A percentile compares a stretch with the other conserved stretches of the same genome.
These are phyloP conservation scores for Hydraecia micacea DNA, from an alignment of 2,888 invertebrate genomes.

Conservation along the genomic window DNA sequence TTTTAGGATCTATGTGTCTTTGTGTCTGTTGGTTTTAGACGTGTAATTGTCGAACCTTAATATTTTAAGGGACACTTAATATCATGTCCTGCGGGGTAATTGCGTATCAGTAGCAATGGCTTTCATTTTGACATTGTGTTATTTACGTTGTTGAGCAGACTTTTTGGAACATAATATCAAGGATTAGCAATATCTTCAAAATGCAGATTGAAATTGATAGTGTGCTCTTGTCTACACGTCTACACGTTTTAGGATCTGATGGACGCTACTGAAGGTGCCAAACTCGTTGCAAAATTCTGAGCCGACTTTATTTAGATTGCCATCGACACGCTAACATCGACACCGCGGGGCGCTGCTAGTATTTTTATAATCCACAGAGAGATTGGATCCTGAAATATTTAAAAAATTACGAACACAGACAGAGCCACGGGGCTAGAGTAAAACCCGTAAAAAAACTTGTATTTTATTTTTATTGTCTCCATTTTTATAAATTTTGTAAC, in stretches of 20 bases:
- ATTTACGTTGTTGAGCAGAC: too few relatives aligned
- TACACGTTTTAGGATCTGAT: too few relatives aligned
- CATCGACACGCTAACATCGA: not conserved
- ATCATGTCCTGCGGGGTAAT: not conserved
- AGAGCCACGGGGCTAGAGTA: not conserved
- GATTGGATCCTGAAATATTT: not conserved
- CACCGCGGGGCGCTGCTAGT: too few relatives aligned
- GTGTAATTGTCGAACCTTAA: not conserved
- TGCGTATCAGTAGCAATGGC: too few relatives aligned
- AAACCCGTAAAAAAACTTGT: not conserved
- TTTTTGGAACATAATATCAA: too few relatives aligned
- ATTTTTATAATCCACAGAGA: not conserved
- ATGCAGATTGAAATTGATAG: too few relatives aligned
- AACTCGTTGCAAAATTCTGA: too few relatives aligned
- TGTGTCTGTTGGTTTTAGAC: not conserved
- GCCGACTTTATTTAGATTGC: not conserved
- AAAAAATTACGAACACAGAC: not conserved
- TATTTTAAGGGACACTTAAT: not conserved
- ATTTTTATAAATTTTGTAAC: constrained; percentile 21
- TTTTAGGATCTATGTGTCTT: not conserved
- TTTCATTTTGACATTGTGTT: too few relatives aligned
- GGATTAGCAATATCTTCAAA: too few relatives aligned
- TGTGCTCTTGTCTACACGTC: too few relatives aligned
- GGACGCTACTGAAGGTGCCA: too few relatives aligned
- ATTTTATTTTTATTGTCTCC: not conserved